Conservation (phyloP, 2,797 vertebrate species). For the Xenopus petersii region DNA sequence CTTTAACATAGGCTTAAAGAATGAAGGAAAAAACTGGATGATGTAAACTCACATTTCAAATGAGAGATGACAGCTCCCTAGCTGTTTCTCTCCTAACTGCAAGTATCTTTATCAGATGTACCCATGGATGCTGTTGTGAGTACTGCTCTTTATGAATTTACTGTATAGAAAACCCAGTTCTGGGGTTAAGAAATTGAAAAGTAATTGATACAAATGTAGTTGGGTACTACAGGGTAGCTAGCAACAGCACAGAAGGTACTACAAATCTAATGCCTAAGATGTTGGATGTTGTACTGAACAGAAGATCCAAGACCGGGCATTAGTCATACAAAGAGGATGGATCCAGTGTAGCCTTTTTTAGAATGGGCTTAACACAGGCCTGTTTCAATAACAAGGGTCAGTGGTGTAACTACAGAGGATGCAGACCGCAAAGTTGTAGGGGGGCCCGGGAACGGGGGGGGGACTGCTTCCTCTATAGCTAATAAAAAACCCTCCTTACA, state of each 20-base stretch:
- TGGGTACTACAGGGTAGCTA: conserved; percentile 58
- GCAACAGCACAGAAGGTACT: background rate
- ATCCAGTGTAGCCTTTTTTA: too few species aligned
- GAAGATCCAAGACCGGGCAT: conserved; percentile 39
- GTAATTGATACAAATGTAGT: conserved; percentile 44
- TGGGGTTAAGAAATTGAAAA: conserved; percentile 54
- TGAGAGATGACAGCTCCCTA: conserved; percentile 15
- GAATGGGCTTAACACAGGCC: too few species aligned
- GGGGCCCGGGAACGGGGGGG: too few species aligned
- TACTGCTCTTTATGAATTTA: conserved; percentile 60
- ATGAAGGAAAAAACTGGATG: conserved; percentile 47
- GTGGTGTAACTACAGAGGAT: too few species aligned
- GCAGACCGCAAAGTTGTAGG: too few species aligned
- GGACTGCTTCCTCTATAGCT: too few species aligned
- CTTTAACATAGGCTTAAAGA: conserved; percentile 60
- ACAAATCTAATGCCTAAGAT: conserved; percentile 31
- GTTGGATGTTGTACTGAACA: conserved; percentile 54
- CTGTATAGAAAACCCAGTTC: conserved; percentile 60
- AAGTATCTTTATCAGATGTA: background rate
- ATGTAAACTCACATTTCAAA: conserved; percentile 10
- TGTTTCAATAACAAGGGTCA: too few species aligned
- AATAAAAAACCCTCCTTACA: background rate
- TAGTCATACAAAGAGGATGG: too few species aligned
- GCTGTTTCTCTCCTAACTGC: conserved; percentile 54
- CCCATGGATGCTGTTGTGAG: conserved; percentile 46